These are phyloP conservation scores for Numenius arquata DNA, from an alignment of 2,113 vertebrate species.

Conservation along the genomic window DNA sequence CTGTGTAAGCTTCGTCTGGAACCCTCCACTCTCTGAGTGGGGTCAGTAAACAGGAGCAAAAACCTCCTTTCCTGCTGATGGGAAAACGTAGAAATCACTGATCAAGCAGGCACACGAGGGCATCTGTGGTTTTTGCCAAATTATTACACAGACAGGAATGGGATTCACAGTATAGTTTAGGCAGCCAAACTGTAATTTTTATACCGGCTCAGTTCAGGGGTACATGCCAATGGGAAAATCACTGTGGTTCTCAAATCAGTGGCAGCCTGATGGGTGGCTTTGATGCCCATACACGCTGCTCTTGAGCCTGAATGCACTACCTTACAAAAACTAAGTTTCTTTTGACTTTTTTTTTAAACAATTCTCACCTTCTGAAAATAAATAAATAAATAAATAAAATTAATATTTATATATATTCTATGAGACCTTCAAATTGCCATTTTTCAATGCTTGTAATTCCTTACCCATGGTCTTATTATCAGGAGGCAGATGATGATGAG, in stretches of 20 bases:
- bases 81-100: background rate
- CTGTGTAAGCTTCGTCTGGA: background rate
- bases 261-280: background rate
- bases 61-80: background rate
- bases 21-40: rapidly evolving
- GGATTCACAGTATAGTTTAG: background rate
- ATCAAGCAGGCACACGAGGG: rapidly evolving
- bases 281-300: background rate
- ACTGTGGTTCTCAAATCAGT: background rate
- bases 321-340: background rate
- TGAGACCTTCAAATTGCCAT: background rate
- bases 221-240: background rate
- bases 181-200: background rate
- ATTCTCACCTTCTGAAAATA: rapidly evolving
- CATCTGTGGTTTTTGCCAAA: background rate
- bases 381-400: background rate
- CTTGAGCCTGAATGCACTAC: background rate
- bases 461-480: background rate
- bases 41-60: background rate
- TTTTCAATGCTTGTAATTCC: background rate
- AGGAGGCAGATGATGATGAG: background rate
- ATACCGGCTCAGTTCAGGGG: background rate
- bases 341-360: background rate
- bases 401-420: background rate
- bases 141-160: background rate